Percentiles rank a stretch among this genome's conserved stretches.
phyloP scores from a whole-genome alignment of 1,140 invertebrate genomes.

The Pantala flavescens region DNA sequence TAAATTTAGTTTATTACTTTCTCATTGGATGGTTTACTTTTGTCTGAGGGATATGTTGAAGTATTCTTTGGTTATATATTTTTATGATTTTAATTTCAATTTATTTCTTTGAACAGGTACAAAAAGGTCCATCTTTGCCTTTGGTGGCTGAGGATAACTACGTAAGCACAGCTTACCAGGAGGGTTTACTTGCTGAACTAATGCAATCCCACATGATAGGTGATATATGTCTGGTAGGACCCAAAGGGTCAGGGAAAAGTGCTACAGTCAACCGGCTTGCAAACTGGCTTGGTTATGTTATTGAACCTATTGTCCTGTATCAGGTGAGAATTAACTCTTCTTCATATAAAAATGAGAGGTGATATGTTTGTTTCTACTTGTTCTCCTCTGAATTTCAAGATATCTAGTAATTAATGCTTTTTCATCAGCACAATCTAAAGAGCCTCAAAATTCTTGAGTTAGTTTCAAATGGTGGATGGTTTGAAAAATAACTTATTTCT shows the following conservation, averaged over 20 bases:
- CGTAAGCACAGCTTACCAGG: slow-evolving; percentile 70
- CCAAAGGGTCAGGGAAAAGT: slow-evolving; percentile 87
- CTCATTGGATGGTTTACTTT: no score
- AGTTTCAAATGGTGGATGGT: no score
- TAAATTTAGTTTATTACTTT: no score
- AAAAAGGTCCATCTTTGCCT: background rate
- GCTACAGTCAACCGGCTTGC: slow-evolving; percentile 67
- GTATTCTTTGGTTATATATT: no score
- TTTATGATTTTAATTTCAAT: no score
- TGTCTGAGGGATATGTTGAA: no score
- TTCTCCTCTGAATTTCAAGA: no score
- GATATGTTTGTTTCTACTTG: no score
- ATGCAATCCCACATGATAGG: slow-evolving; percentile 61
- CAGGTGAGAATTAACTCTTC: slow-evolving; percentile 40
- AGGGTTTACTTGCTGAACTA: slow-evolving; percentile 63
- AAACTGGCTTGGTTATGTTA: slow-evolving; percentile 58
- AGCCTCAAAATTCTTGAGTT: no score
- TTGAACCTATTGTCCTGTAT: slow-evolving; percentile 86
- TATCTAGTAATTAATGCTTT: no score
- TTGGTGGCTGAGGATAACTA: slow-evolving; percentile 27
- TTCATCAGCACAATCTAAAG: no score
- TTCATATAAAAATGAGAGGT: background rate
- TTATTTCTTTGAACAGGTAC: background rate
- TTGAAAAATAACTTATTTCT: no score
- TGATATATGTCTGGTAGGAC: slow-evolving; percentile 84